phyloP scores from a whole-genome alignment of 2,113 vertebrate species.

The Grallaria varia region DNA sequence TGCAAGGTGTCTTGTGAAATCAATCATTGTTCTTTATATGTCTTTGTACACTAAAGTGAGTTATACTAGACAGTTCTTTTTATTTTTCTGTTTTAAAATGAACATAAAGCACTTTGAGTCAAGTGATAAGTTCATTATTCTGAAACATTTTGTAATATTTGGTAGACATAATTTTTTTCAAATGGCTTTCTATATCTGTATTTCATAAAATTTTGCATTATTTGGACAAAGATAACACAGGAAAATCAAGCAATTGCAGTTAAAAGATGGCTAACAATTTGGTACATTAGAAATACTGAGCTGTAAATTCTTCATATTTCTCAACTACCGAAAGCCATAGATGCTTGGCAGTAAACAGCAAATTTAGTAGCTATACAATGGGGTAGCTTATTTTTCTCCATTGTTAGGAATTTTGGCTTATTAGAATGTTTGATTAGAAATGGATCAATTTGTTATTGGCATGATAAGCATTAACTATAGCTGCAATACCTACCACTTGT shows the following conservation, averaged over 20 bases:
- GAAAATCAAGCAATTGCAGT: neutral
- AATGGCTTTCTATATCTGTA: neutral
- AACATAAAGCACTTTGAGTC: neutral
- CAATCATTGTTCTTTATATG: neutral
- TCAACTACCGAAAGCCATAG: neutral
- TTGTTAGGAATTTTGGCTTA: neutral
- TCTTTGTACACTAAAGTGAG: neutral
- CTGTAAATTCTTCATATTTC: neutral
- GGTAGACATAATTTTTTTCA: neutral
- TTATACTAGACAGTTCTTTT: neutral
- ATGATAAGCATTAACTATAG: neutral
- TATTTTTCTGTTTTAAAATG: neutral
- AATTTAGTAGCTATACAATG: neutral
- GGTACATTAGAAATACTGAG: neutral
- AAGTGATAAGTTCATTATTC: neutral
- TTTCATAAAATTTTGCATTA: neutral
- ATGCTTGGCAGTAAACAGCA: neutral
- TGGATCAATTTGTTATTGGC: neutral
- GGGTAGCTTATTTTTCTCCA: neutral
- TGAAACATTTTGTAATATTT: neutral
- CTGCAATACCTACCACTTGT: slow-evolving; percentile 53
- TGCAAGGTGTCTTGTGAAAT: neutral
- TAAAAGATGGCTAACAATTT: neutral
- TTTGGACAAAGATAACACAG: neutral
- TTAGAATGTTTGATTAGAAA: neutral